Evolutionary conservation across 2,113 vertebrate species (phyloP), one percentile per base, ranked within the genome.

Genomic region (Serilophus lunatus): DNA sequence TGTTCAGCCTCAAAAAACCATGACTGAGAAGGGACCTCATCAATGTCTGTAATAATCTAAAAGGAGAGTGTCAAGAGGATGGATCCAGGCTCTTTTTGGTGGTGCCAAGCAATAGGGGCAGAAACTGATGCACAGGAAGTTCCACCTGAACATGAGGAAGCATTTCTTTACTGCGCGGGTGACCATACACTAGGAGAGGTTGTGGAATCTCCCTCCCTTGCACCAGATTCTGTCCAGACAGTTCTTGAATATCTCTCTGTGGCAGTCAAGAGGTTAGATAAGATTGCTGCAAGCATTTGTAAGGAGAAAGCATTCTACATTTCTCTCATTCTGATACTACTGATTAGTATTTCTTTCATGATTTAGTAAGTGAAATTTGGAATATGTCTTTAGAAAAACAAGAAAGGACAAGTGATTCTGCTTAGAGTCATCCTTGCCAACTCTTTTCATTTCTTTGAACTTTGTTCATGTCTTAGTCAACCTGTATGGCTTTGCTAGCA

Each of bases 11-110:
- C 4, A 4, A 74, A 33, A 44, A 7, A 24, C 45, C 16, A 5
- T 0, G 0, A 25, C 13, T n/a, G 50, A 25, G 26, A 29, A 24
- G 33, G 15, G 4, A 33, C 1, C 1, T 38, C 18, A 59, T 44
- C 36, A 28, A 5, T 36, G 22, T 36, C 50, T 33, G 0, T 65
- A 15, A 50, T 18, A 23, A 25, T 59, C 18, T 75, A 38, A 59
- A 66, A 12, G 16, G 28, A 53, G 7, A 3, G 5, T 40, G 45
- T 20, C 28, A 42, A 18, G 38, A 45, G 45, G 24, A 47, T 40
- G 13, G 45, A 68, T 7, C 9, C n/a, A 35, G 61, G 9, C 16
- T 68, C 47, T 40, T 82, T 20, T 69, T n/a, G n/a, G n/a, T 31
- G 16, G 23, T 60, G 70, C n/a, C 35, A 31, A 35, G 18, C 9